Conservation (phyloP, 2,113 vertebrate species). For the Morone saxatilis region DNA sequence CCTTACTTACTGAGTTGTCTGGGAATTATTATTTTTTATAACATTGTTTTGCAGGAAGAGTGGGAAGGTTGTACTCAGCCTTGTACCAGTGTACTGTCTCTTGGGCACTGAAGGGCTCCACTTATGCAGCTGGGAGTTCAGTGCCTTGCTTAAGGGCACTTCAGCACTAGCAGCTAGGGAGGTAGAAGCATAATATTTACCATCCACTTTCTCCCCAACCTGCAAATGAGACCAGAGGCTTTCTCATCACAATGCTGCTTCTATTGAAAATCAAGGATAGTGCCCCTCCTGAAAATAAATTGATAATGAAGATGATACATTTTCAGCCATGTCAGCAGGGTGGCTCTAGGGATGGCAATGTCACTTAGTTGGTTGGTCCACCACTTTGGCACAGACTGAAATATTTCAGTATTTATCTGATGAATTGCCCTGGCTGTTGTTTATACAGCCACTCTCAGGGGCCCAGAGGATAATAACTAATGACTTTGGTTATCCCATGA, state of each 20-base stretch:
- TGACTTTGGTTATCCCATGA: not conserved
- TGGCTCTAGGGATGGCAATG: not conserved
- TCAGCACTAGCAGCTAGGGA: slow-evolving; percentile 1
- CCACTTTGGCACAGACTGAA: not conserved
- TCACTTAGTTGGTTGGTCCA: not conserved
- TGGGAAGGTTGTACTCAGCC: not conserved
- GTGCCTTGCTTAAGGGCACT: slow-evolving; percentile 44
- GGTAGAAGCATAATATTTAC: slow-evolving; percentile 40
- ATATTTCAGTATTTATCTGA: not conserved
- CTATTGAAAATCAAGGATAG: not conserved
- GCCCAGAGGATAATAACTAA: not conserved
- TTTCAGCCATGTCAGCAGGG: not conserved
- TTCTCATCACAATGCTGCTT: slow-evolving; percentile 2
- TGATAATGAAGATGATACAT: not conserved
- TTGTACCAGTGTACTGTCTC: slow-evolving; percentile 1
- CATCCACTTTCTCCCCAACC: not conserved
- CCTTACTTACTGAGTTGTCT: slow-evolving; percentile 1
- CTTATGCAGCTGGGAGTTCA: slow-evolving; percentile 24
- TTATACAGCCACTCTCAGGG: not conserved
- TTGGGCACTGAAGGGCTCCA: slow-evolving; percentile 19
- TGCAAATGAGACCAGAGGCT: slow-evolving; percentile 12
- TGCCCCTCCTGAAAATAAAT: not conserved
- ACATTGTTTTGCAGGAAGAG: slow-evolving; percentile 2
- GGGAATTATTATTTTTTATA: not conserved
- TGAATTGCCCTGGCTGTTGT: not conserved